Conservation (phyloP, 2,888 invertebrate species). For the Deilephila elpenor region DNA sequence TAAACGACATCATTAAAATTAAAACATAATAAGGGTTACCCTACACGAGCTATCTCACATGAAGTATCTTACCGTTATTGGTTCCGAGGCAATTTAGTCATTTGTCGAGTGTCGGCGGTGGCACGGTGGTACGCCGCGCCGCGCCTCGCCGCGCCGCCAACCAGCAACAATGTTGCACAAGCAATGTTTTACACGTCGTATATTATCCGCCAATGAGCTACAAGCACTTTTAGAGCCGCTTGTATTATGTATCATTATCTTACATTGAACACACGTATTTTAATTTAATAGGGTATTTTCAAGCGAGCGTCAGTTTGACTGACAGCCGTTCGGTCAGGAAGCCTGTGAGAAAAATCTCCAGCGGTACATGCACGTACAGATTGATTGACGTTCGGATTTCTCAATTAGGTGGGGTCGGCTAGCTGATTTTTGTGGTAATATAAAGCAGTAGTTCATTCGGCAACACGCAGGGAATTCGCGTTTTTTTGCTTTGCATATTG, state of each 20-base stretch:
- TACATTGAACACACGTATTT: slow-evolving; percentile 37
- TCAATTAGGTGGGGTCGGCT: slow-evolving; percentile 15
- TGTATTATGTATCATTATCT: slow-evolving; percentile 61
- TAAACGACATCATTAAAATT: background rate
- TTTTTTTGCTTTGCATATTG: background rate
- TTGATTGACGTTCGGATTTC: slow-evolving; percentile 28
- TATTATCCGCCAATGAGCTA: slow-evolving; percentile 61
- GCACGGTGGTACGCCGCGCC: slow-evolving; percentile 46
- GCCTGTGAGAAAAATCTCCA: slow-evolving; percentile 17
- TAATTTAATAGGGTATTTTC: slow-evolving; percentile 28
- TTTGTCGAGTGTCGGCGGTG: slow-evolving; percentile 66
- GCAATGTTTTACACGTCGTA: slow-evolving; percentile 54
- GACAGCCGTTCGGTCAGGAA: slow-evolving; percentile 12
- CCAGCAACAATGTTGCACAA: slow-evolving; percentile 41
- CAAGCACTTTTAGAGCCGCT: slow-evolving; percentile 41
- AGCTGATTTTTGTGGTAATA: slow-evolving; percentile 11
- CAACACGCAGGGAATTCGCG: background rate
- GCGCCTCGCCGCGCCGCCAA: slow-evolving; percentile 27
- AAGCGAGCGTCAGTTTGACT: slow-evolving; percentile 19
- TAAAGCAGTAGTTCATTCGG: slow-evolving; percentile 1
- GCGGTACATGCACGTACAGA: background rate
- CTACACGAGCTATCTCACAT: slow-evolving; percentile 45
- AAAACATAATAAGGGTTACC: slow-evolving; percentile 7
- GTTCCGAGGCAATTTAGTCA: slow-evolving; percentile 70
- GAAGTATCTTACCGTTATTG: slow-evolving; percentile 62